A percentile compares a stretch with the other conserved stretches of the same genome.
Conservation (phyloP, 2,113 vertebrate genomes). For the Psittacula cyanocephala region DNA sequence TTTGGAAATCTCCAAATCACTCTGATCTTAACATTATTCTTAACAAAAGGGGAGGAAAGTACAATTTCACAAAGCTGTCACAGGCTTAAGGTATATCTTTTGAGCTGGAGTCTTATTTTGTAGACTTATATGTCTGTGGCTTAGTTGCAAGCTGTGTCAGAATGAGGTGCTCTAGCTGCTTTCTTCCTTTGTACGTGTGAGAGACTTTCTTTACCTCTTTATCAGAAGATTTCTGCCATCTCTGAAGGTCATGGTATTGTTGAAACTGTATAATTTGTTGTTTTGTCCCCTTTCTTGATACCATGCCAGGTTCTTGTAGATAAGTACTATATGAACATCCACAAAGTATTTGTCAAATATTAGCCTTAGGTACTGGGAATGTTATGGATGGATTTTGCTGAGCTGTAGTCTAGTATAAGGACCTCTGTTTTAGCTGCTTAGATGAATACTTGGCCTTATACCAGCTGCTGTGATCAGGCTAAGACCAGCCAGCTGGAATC, state of each 20-base stretch:
- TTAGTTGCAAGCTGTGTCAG: background rate
- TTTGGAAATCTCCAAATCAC: background rate
- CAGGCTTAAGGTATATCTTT: background rate
- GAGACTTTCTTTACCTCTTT: background rate
- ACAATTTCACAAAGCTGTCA: background rate
- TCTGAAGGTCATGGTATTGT: background rate
- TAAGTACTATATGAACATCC: background rate
- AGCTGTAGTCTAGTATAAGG: background rate
- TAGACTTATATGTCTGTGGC: background rate
- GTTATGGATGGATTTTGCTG: background rate
- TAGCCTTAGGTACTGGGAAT: background rate
- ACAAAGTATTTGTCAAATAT: background rate
- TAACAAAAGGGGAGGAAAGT: background rate
- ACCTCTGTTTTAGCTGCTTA: background rate
- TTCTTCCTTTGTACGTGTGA: background rate
- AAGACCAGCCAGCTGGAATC: background rate
- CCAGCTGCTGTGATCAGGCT: background rate
- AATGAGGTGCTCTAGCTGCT: background rate
- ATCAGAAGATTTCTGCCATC: background rate
- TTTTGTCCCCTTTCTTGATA: background rate
- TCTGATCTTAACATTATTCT: background rate
- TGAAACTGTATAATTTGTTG: background rate
- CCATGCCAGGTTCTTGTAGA: background rate
- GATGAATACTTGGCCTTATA: background rate
- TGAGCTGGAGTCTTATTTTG: background rate